A percentile compares a stretch with the other conserved stretches of the same genome.
Evolutionary conservation across 2,797 vertebrate species (phyloP).

Genomic region (Anguilla megastoma): DNA sequence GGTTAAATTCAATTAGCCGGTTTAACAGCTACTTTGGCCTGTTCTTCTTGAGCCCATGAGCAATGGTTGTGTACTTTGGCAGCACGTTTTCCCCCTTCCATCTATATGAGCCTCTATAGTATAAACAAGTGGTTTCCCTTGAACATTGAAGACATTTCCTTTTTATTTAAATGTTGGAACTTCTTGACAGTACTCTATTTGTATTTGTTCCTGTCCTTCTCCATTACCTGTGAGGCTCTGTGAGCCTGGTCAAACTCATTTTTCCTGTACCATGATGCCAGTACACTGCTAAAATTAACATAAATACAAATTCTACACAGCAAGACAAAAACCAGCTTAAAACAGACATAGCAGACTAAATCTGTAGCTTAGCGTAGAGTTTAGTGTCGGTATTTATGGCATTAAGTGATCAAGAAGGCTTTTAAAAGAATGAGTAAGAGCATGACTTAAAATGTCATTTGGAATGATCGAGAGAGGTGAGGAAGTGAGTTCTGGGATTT

Average conservation of each 20-base stretch:
- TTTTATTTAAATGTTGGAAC: not conserved
- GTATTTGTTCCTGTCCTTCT: not conserved
- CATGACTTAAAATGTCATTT: not conserved
- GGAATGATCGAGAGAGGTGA: not conserved
- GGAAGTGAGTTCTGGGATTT: not conserved
- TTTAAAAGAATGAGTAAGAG: constrained; percentile 7
- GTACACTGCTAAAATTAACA: not conserved
- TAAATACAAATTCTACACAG: not conserved
- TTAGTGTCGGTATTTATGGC: not conserved
- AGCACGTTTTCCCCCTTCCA: not conserved
- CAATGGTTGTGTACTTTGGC: not conserved
- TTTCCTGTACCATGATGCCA: not conserved
- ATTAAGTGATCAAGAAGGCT: constrained; percentile 16
- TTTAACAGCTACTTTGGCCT: not conserved
- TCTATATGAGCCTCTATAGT: not conserved
- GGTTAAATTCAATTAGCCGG: not conserved
- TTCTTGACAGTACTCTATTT: not conserved
- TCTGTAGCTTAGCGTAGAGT: not conserved
- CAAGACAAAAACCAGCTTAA: constrained; percentile 1
- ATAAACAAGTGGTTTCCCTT: not conserved
- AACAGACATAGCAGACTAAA: not conserved
- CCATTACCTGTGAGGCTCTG: not conserved
- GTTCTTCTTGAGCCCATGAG: not conserved
- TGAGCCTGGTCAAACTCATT: not conserved
- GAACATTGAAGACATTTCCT: not conserved